phyloP scores from a whole-genome alignment of 2,888 invertebrate genomes.

The Corythucha ciliata region DNA sequence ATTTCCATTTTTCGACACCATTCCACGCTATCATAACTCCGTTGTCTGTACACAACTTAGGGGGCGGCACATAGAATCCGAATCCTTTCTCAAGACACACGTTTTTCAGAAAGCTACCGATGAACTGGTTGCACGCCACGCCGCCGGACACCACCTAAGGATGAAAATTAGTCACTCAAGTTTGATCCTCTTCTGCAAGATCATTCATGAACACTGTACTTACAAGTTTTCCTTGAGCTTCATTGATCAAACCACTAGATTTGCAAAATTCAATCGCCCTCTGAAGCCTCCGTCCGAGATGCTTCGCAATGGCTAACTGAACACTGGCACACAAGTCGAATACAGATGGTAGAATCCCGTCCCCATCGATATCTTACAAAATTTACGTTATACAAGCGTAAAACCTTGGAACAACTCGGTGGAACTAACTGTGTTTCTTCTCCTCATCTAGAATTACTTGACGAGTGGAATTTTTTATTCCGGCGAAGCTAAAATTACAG shows the following conservation, averaged over 20 bases:
- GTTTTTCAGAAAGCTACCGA: slow-evolving; percentile 58
- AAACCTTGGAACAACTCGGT: not conserved
- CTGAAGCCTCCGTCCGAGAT: slow-evolving; percentile 72
- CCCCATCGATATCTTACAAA: slow-evolving; percentile 49
- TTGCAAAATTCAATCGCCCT: slow-evolving; percentile 60
- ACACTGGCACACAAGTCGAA: slow-evolving; percentile 79
- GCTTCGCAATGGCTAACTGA: slow-evolving; percentile 62
- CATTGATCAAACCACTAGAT: slow-evolving; percentile 51
- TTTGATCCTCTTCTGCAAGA: too few species aligned
- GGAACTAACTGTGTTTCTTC: slow-evolving; percentile 28
- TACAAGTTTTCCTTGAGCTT: slow-evolving; percentile 51
- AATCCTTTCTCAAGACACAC: slow-evolving; percentile 58
- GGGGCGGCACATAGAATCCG: slow-evolving; percentile 64
- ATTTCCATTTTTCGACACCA: slow-evolving; percentile 68
- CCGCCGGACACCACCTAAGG: slow-evolving; percentile 86
- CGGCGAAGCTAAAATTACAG: slow-evolving; percentile 88
- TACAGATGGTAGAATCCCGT: slow-evolving; percentile 62
- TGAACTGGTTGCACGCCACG: slow-evolving; percentile 84
- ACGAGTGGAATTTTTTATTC: slow-evolving; percentile 57
- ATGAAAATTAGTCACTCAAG: too few species aligned
- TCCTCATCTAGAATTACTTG: slow-evolving; percentile 52
- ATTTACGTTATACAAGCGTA: not conserved
- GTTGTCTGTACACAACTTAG: slow-evolving; percentile 88
- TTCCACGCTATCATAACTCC: slow-evolving; percentile 99
- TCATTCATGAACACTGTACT: too few species aligned